These are phyloP conservation scores for Vanessa atalanta DNA, from an alignment of 1,140 invertebrate genomes.

Conservation along the genomic window DNA sequence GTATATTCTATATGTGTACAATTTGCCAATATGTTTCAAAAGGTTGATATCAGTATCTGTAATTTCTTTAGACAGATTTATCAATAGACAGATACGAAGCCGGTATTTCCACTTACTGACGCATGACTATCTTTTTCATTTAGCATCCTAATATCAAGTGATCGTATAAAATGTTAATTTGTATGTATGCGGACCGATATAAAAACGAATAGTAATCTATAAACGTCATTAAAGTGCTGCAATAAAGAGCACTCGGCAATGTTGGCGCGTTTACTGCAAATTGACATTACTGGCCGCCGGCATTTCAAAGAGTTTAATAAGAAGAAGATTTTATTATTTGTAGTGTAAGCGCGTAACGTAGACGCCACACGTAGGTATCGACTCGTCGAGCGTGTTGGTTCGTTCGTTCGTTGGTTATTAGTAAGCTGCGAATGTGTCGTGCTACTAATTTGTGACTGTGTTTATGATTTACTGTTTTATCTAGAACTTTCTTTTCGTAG, in stretches of 20 bases:
- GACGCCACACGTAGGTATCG: constrained; percentile 12
- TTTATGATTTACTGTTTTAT: no score
- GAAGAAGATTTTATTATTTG: constrained; percentile 35
- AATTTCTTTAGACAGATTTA: constrained; percentile 34
- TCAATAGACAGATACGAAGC: constrained; percentile 29
- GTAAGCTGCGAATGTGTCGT: neutral
- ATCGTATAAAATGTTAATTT: constrained; percentile 36
- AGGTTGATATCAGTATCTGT: constrained; percentile 17
- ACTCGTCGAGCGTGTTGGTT: neutral
- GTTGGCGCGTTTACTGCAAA: constrained; percentile 38
- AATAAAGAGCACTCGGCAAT: constrained; percentile 28
- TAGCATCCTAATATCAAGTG: constrained; percentile 27
- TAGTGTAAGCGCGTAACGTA: constrained; percentile 14
- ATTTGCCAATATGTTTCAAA: neutral
- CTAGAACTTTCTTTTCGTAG: no score
- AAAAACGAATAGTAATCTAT: constrained; percentile 34
- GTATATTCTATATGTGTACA: no score
- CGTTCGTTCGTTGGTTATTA: neutral
- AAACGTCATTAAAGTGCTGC: constrained; percentile 26
- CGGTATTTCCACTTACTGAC: constrained; percentile 32
- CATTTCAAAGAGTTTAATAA: constrained; percentile 38
- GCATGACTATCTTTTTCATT: constrained; percentile 34
- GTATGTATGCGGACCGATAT: constrained; percentile 26
- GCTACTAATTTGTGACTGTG: no score
- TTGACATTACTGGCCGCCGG: constrained; percentile 39